phyloP scores from a whole-genome alignment of 2,888 invertebrate genomes.

The Heliconius cydno region DNA sequence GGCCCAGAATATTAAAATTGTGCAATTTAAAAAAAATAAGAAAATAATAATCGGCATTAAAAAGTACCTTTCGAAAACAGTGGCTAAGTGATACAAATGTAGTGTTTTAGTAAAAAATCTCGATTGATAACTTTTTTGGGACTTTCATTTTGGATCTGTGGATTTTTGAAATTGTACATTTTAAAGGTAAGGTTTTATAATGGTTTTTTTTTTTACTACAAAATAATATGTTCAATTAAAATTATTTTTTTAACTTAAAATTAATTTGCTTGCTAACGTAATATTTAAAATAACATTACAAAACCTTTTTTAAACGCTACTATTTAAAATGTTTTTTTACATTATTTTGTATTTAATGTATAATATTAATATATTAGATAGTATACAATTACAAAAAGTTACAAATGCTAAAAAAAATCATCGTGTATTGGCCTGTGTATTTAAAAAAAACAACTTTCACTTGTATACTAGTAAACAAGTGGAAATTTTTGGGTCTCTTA shows the following conservation, averaged over 20 bases:
- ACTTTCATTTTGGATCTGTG: slow-evolving; percentile 13
- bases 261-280: no score
- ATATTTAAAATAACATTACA: no score
- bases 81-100: slow-evolving; percentile 26
- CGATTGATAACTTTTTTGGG: neutral
- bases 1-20: slow-evolving; percentile 20
- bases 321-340: no score
- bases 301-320: no score
- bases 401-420: neutral
- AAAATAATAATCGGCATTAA: neutral
- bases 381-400: neutral
- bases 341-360: no score
- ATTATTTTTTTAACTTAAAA: neutral
- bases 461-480: neutral
- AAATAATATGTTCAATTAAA: neutral
- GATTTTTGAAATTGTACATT: slow-evolving; percentile 4
- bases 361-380: no score
- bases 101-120: neutral
- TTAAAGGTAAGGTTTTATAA: slow-evolving; percentile 15
- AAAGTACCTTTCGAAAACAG: slow-evolving; percentile 7
- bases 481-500: neutral
- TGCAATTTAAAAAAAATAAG: slow-evolving; percentile 7
- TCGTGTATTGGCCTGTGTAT: neutral
- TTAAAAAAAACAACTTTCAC: neutral
- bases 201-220: neutral